Evolutionary conservation across 2,113 vertebrate species (phyloP).

Genomic region (Paraplagusia blochii): DNA sequence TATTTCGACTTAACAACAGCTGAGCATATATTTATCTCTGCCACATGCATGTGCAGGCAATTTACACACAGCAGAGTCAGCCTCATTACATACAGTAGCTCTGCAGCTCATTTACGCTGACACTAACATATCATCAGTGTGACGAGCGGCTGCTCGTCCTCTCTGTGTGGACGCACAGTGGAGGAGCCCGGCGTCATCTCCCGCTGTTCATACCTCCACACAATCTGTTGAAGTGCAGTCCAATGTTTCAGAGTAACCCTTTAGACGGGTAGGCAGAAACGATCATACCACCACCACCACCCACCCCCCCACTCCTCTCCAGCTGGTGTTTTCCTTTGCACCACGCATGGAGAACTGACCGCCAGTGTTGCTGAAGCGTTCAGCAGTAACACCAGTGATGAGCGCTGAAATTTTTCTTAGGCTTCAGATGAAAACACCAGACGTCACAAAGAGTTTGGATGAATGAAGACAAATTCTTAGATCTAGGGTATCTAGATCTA

Average conservation of each 20-base stretch:
- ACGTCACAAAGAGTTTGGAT: slow-evolving; percentile 7
- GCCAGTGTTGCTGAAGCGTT: slow-evolving; percentile 5
- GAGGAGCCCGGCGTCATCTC: slow-evolving; percentile 15
- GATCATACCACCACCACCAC: slow-evolving; percentile 35
- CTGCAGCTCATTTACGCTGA: slow-evolving; percentile 52
- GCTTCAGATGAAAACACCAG: slow-evolving; percentile 19
- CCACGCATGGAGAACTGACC: slow-evolving; percentile 11
- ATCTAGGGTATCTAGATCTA: too few relatives aligned
- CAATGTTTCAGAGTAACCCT: slow-evolving; percentile 1
- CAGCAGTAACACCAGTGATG: slow-evolving; percentile 5
- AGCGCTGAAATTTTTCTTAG: slow-evolving; percentile 10
- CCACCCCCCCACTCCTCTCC: slow-evolving; percentile 36
- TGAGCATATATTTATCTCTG: slow-evolving; percentile 45
- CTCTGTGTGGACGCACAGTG: slow-evolving; percentile 2
- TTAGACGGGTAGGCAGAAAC: slow-evolving; percentile 14
- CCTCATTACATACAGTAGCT: slow-evolving; percentile 51
- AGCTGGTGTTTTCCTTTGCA: slow-evolving; percentile 41
- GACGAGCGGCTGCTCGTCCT: slow-evolving; percentile 31
- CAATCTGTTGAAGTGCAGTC: slow-evolving; percentile 40
- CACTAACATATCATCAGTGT: slow-evolving; percentile 48
- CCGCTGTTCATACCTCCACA: slow-evolving; percentile 10
- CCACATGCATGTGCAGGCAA: slow-evolving; percentile 36
- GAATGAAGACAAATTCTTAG: too few relatives aligned
- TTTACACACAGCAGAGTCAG: slow-evolving; percentile 14
- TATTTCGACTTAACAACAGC: slow-evolving; percentile 53